These are phyloP conservation scores for Procapra przewalskii DNA, from an alignment of 2,113 vertebrate species.

Conservation along the genomic window DNA sequence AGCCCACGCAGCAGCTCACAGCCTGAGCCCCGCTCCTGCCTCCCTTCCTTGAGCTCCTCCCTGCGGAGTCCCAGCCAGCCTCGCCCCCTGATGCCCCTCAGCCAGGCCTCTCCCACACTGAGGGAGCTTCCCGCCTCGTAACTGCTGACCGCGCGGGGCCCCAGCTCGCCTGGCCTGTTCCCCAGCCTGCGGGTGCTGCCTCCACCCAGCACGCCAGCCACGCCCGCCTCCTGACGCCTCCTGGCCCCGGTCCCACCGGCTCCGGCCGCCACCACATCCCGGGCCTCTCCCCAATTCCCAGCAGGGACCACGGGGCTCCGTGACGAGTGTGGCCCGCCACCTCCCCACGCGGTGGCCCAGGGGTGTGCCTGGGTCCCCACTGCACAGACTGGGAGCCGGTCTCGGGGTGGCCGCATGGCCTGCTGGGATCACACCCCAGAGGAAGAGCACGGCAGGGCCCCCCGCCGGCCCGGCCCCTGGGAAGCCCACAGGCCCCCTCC, in stretches of 20 bases:
- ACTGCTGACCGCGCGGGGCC: neutral
- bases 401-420: fast-evolving
- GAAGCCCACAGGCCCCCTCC: neutral
- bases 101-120: neutral
- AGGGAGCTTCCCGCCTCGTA: neutral
- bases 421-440: no score
- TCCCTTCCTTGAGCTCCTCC: no score
- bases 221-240: neutral
- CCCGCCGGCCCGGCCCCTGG: fast-evolving
- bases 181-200: neutral
- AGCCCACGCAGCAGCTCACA: fast-evolving
- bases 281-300: fast-evolving
- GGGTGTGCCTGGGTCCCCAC: fast-evolving
- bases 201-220: neutral
- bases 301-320: fast-evolving
- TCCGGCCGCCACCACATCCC: fast-evolving
- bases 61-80: neutral
- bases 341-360: fast-evolving
- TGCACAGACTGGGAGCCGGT: no score
- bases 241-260: neutral
- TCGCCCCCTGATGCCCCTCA: fast-evolving
- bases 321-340: fast-evolving
- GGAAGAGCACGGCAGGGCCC: fast-evolving
- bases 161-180: neutral
- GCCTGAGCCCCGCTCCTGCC: fast-evolving